A percentile compares a stretch with the other conserved stretches of the same genome.
Evolutionary conservation across 2,797 vertebrate species (phyloP).

Genomic region (Rhinophrynus dorsalis): DNA sequence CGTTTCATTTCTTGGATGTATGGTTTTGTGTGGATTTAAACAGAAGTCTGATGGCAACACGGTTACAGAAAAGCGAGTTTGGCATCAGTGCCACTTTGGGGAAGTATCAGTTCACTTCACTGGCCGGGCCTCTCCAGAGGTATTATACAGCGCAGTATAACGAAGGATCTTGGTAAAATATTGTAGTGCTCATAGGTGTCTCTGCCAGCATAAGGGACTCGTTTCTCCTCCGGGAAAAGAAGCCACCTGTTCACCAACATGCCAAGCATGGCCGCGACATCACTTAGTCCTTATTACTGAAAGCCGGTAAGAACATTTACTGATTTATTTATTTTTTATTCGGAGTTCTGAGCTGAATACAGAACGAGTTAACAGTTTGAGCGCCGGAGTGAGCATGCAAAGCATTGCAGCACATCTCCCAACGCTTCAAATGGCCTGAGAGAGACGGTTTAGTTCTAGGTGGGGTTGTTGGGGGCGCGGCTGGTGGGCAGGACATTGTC

Average conservation of each 20-base stretch:
- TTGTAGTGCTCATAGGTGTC: background rate
- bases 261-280: too few relatives aligned
- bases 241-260: too few relatives aligned
- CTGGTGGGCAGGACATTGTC: too few relatives aligned
- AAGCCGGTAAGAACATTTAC: constrained; percentile 1
- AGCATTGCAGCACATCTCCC: too few relatives aligned
- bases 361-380: too few relatives aligned
- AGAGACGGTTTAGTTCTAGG: too few relatives aligned
- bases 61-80: background rate
- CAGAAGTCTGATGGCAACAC: background rate
- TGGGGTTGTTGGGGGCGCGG: too few relatives aligned
- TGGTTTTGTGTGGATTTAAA: background rate
- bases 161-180: background rate
- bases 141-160: background rate
- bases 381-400: too few relatives aligned
- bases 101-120: background rate
- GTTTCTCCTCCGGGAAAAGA: background rate
- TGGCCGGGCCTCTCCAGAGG: background rate
- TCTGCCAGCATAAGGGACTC: background rate
- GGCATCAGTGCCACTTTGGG: background rate
- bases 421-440: too few relatives aligned
- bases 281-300: background rate
- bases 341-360: too few relatives aligned
- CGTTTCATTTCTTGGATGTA: background rate
- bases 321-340: too few relatives aligned